phyloP scores from a whole-genome alignment of 2,113 vertebrate species.

The Phalacrocorax pelagicus region DNA sequence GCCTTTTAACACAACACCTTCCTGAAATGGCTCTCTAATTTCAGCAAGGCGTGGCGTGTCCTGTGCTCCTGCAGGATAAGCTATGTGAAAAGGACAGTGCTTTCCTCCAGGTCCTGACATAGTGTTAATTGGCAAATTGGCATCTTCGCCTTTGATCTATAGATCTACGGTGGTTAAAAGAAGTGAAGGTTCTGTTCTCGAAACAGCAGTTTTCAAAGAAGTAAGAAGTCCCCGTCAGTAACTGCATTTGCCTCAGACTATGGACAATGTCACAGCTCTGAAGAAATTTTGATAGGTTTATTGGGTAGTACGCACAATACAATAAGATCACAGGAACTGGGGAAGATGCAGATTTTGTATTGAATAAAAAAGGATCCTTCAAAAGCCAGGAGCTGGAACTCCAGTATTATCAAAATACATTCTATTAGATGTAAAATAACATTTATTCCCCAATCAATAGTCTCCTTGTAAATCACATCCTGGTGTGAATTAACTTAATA shows the following conservation, averaged over 20 bases:
- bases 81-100: neutral
- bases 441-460: constrained; percentile 27
- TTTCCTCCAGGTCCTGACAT: fast-evolving
- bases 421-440: constrained; percentile 29
- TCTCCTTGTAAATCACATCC: constrained; percentile 1
- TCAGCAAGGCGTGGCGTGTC: neutral
- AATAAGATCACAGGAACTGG: neutral
- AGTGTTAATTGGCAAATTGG: neutral
- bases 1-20: neutral
- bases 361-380: neutral
- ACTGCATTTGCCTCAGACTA: neutral
- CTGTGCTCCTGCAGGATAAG: neutral
- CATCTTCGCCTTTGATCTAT: neutral
- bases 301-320: neutral
- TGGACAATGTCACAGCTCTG: neutral
- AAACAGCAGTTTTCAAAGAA: neutral
- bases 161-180: neutral
- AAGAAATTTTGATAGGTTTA: neutral
- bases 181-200: neutral
- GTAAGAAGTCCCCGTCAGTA: neutral
- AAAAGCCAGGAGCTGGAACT: neutral
- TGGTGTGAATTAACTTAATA: constrained; percentile 6
- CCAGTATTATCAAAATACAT: neutral
- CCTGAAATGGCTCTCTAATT: neutral
- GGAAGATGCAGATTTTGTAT: neutral